phyloP scores from a whole-genome alignment of 2,888 invertebrate genomes.

The Adelognathus sp. region DNA sequence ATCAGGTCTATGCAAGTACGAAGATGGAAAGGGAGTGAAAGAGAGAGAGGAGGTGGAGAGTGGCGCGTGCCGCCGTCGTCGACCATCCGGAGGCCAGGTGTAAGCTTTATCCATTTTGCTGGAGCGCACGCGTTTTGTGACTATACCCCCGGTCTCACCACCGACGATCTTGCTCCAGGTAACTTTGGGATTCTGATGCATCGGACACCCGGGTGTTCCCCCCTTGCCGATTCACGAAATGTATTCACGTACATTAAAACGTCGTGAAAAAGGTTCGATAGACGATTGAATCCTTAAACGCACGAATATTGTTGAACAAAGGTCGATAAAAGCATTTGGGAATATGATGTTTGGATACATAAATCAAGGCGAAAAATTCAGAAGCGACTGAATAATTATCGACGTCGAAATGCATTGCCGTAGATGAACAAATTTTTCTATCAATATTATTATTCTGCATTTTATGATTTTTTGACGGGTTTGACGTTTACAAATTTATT shows the following conservation, averaged over 20 bases:
- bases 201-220: constrained; percentile 25
- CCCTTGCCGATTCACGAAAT: constrained; percentile 29
- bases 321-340: too few species aligned
- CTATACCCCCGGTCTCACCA: constrained; percentile 41
- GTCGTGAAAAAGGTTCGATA: not conserved
- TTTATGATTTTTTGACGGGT: not conserved
- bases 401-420: not conserved
- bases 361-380: too few species aligned
- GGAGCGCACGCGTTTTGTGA: constrained; percentile 65
- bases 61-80: constrained; percentile 63
- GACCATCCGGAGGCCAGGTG: constrained; percentile 80
- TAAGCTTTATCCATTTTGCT: constrained; percentile 78
- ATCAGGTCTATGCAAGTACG: constrained; percentile 52
- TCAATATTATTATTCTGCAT: not conserved
- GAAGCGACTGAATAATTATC: too few species aligned
- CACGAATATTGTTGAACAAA: too few species aligned
- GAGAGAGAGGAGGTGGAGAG: constrained; percentile 52
- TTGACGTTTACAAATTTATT: not conserved
- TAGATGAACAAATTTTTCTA: not conserved
- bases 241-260: not conserved
- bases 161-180: constrained; percentile 55
- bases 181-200: constrained; percentile 50
- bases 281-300: not conserved
- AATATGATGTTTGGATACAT: too few species aligned
- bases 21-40: constrained; percentile 60